Conservation (phyloP, 2,113 vertebrate species). For the Chionodraco myersi region DNA sequence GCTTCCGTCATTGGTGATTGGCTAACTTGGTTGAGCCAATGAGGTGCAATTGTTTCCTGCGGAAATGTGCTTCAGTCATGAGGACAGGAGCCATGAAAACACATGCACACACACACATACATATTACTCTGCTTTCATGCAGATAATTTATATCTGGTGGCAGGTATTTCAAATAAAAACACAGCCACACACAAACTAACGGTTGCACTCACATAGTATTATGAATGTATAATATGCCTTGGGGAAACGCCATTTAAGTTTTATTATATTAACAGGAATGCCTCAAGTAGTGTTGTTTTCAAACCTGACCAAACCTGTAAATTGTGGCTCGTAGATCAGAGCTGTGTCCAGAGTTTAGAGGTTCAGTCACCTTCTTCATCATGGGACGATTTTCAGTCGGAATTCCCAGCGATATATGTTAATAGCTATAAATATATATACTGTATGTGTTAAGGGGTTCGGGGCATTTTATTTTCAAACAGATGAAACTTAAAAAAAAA, state of each 20-base stretch:
- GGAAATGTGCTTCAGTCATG: slow-evolving; percentile 84
- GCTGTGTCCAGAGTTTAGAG: slow-evolving; percentile 33
- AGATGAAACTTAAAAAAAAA: not conserved
- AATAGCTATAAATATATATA: slow-evolving; percentile 42
- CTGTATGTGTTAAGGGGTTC: slow-evolving; percentile 17
- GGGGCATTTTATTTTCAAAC: slow-evolving; percentile 57
- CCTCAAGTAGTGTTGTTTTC: slow-evolving; percentile 40
- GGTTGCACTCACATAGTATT: slow-evolving; percentile 62
- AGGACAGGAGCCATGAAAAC: slow-evolving; percentile 64
- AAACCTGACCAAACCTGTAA: slow-evolving; percentile 30
- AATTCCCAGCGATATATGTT: slow-evolving; percentile 43
- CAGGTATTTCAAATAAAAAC: slow-evolving; percentile 42
- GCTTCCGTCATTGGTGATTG: slow-evolving; percentile 76
- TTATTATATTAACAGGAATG: slow-evolving; percentile 62
- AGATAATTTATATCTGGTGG: slow-evolving; percentile 45
- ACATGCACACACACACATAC: slow-evolving; percentile 27
- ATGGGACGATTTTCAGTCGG: slow-evolving; percentile 30
- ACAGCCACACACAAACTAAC: slow-evolving; percentile 30
- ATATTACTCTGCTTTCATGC: slow-evolving; percentile 54
- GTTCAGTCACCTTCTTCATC: slow-evolving; percentile 38
- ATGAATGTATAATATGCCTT: slow-evolving; percentile 82
- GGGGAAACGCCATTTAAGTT: slow-evolving; percentile 66
- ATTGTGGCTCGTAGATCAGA: slow-evolving; percentile 20
- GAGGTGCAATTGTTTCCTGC: slow-evolving; percentile 87
- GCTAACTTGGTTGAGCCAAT: slow-evolving; percentile 76